phyloP scores from a whole-genome alignment of 2,888 invertebrate genomes.

The Seira ritae region DNA sequence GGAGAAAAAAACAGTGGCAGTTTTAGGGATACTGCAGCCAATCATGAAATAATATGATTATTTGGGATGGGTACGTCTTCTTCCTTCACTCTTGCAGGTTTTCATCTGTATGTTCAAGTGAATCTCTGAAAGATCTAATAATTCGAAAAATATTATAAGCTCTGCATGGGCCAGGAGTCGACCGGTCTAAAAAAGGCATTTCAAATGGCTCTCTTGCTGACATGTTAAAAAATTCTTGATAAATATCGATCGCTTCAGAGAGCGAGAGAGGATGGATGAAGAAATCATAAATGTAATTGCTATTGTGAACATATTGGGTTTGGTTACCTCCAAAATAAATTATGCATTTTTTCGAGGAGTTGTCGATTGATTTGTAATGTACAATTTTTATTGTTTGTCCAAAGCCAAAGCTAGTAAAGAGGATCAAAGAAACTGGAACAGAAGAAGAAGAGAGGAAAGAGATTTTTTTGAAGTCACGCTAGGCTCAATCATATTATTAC shows the following conservation, averaged over 20 bases:
- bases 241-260: conserved; percentile 40
- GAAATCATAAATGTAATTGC: conserved; percentile 43
- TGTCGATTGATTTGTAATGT: conserved; percentile 52
- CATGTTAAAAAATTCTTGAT: conserved; percentile 46
- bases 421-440: not conserved
- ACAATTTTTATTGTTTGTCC: too few species aligned
- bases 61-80: too few species aligned
- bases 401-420: not conserved
- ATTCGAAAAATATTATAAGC: conserved; percentile 15
- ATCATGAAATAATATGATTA: too few species aligned
- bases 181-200: conserved; percentile 52
- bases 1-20: too few species aligned
- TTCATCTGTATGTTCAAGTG: too few species aligned
- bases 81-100: too few species aligned
- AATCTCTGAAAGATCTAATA: too few species aligned
- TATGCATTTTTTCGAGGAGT: not conserved
- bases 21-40: too few species aligned
- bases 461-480: conserved; percentile 32
- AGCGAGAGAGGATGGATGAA: too few species aligned
- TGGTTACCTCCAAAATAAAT: too few species aligned
- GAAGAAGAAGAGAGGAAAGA: not conserved
- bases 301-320: too few species aligned
- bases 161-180: conserved; percentile 56
- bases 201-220: conserved; percentile 39
- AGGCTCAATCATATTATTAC: conserved; percentile 22